Evolutionary conservation across 2,888 invertebrate species (phyloP).

Genomic region (Crossocerus cetratus): DNA sequence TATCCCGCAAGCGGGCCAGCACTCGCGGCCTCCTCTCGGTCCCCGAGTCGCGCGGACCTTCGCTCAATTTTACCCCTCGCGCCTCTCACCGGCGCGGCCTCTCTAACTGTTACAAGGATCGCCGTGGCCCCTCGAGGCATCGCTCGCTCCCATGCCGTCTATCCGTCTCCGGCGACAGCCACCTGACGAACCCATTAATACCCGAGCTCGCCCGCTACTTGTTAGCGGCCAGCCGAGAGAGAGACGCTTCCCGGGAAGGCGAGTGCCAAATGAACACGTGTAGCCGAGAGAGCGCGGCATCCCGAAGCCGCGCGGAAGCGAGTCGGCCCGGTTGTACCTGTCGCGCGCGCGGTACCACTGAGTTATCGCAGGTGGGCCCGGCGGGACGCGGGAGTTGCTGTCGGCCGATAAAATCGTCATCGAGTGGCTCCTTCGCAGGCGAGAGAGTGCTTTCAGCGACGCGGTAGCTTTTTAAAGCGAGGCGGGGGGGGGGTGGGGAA

Average conservation of each 20-base stretch:
- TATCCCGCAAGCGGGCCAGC: constrained; percentile 58
- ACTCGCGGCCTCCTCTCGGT: not conserved
- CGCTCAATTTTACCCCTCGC: constrained; percentile 27
- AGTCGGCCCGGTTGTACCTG: not conserved
- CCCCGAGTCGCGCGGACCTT: constrained; percentile 13
- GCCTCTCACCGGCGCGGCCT: constrained; percentile 9
- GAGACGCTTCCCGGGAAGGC: not conserved
- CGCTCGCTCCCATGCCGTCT: too few species aligned
- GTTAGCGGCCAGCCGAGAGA: not conserved
- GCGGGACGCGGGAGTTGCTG: not conserved
- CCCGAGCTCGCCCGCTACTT: not conserved
- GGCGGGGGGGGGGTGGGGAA: constrained; percentile 7
- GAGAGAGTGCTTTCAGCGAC: not conserved
- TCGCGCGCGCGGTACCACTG: too few species aligned
- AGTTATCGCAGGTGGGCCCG: too few species aligned
- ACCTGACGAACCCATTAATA: constrained; percentile 5
- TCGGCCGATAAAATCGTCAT: not conserved
- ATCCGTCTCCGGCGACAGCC: not conserved
- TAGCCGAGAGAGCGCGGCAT: not conserved
- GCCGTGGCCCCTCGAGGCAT: too few species aligned
- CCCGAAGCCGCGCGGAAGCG: not conserved
- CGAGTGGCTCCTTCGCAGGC: not conserved
- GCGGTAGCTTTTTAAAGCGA: too few species aligned
- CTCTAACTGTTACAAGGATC: not conserved
- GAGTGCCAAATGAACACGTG: not conserved